phyloP scores from a whole-genome alignment of 2,113 vertebrate species.

The Oreochromis spilurus region DNA sequence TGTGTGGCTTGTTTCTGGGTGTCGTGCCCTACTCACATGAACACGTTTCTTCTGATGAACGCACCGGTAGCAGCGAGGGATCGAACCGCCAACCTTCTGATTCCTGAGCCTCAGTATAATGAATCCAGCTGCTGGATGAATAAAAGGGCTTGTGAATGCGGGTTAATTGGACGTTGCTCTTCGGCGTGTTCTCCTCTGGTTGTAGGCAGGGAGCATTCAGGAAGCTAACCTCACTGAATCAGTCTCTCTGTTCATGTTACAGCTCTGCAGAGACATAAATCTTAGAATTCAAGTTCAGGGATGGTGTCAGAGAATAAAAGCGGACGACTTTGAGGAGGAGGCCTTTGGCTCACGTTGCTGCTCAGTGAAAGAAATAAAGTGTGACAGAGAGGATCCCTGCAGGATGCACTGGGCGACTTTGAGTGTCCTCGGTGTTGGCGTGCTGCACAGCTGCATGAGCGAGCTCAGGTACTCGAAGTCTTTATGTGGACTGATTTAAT shows the following conservation, averaged over 20 bases:
- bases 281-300: neutral
- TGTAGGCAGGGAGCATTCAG: neutral
- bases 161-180: neutral
- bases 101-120: neutral
- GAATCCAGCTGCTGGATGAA: neutral
- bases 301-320: neutral
- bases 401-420: neutral
- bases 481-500: neutral
- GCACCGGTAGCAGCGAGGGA: neutral
- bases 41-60: neutral
- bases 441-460: neutral
- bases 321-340: neutral
- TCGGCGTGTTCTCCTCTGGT: neutral
- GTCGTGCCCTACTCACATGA: neutral
- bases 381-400: neutral
- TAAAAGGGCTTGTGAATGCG: neutral
- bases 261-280: neutral
- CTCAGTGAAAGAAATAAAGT: neutral
- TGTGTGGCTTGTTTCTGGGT: neutral
- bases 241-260: neutral
- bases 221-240: neutral
- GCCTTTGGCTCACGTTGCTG: neutral
- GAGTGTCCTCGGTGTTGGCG: neutral
- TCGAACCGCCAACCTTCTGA: neutral
- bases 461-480: neutral